phyloP scores from a whole-genome alignment of 2,113 vertebrate species.

The Pluvianellus socialis region DNA sequence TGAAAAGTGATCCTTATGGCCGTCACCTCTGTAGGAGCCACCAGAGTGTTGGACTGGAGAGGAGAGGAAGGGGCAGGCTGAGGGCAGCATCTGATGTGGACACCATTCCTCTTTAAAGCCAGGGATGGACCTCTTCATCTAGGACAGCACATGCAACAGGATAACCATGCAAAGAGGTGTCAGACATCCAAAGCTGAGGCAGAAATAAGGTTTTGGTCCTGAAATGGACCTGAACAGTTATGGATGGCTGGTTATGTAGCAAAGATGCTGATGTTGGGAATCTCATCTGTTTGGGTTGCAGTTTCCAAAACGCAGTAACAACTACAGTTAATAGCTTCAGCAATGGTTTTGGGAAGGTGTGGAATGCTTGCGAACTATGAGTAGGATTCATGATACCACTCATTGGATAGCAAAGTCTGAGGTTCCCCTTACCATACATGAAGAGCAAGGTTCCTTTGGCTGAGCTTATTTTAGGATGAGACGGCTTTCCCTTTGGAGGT shows the following conservation, averaged over 20 bases:
- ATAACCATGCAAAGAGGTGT: neutral
- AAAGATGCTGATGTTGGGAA: neutral
- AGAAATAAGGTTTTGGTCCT: neutral
- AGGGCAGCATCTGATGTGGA: neutral
- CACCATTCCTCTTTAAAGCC: neutral
- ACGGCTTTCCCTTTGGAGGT: neutral
- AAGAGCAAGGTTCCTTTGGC: neutral
- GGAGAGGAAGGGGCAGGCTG: neutral
- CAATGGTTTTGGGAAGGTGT: neutral
- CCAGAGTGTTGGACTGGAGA: neutral
- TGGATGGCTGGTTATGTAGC: neutral
- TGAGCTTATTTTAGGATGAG: neutral
- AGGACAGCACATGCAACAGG: neutral
- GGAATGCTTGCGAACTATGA: neutral
- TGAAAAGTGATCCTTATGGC: neutral
- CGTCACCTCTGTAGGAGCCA: neutral
- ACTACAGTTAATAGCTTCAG: neutral
- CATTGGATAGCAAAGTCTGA: neutral
- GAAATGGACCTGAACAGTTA: neutral
- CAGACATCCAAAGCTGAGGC: neutral
- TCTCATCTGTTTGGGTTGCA: neutral
- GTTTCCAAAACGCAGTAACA: neutral
- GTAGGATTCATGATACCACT: neutral
- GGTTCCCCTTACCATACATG: neutral
- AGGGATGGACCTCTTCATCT: neutral